Conservation (phyloP, 2,888 invertebrate species). For the Dendrolimus houi region DNA sequence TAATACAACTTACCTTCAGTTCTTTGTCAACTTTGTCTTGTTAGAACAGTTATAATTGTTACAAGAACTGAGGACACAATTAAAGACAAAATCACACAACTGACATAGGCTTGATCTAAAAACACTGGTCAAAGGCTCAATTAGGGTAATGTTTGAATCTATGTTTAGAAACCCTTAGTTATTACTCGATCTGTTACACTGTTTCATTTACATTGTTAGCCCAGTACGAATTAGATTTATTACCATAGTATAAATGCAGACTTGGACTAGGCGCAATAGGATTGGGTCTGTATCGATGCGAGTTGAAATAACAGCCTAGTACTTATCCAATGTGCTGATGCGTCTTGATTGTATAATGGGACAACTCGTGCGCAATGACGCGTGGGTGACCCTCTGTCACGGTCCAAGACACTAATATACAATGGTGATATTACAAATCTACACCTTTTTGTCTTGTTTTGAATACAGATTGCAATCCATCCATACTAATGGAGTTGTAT, state of each 20-base stretch:
- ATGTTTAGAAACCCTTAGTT: too few species aligned
- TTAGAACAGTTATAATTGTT: too few species aligned
- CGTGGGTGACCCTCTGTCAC: slow-evolving; percentile 67
- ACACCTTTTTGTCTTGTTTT: slow-evolving; percentile 28
- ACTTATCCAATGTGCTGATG: slow-evolving; percentile 53
- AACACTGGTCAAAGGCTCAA: too few species aligned
- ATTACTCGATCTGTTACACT: background rate
- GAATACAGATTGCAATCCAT: too few species aligned
- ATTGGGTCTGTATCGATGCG: background rate
- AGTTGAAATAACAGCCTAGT: background rate
- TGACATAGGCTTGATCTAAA: too few species aligned
- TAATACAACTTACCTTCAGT: too few species aligned
- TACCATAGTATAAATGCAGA: slow-evolving; percentile 4
- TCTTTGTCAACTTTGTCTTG: too few species aligned
- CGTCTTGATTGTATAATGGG: slow-evolving; percentile 70
- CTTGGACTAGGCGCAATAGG: slow-evolving; percentile 19
- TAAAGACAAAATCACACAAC: too few species aligned
- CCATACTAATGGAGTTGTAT: too few species aligned
- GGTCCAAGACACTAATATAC: slow-evolving; percentile 26
- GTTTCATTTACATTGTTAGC: slow-evolving; percentile 10
- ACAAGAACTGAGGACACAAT: too few species aligned
- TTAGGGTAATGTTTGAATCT: too few species aligned
- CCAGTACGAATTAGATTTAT: slow-evolving; percentile 5
- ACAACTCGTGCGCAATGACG: slow-evolving; percentile 52
- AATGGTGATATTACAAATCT: slow-evolving; percentile 39